phyloP scores from a whole-genome alignment of 2,797 vertebrate genomes.

The Parambassis ranga region DNA sequence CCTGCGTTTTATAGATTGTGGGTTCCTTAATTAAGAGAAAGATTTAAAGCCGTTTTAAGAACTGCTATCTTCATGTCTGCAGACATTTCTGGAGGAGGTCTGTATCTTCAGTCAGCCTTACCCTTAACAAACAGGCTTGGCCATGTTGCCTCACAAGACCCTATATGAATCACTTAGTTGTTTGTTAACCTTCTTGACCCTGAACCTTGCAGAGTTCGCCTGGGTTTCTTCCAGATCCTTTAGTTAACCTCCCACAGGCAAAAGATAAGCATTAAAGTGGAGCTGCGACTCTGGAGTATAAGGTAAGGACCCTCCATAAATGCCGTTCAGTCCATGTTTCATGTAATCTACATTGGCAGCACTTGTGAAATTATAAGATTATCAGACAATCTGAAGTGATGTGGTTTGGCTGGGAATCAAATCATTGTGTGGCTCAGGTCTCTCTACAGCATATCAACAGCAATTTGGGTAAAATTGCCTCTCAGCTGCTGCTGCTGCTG shows the following conservation, averaged over 20 bases:
- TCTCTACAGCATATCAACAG: constrained; percentile 30
- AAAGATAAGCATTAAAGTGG: background rate
- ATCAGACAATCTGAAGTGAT: constrained; percentile 19
- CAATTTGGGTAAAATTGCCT: constrained; percentile 32
- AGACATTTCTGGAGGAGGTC: background rate
- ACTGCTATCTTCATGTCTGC: background rate
- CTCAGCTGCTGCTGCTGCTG: constrained; percentile 45
- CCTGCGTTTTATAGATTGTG: background rate
- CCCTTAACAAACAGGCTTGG: constrained; percentile 21
- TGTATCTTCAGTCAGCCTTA: background rate
- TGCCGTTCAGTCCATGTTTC: background rate
- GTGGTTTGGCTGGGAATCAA: constrained; percentile 33
- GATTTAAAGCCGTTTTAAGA: no score
- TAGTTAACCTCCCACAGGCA: constrained; percentile 7
- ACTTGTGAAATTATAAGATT: constrained; percentile 25
- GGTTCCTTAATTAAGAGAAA: background rate
- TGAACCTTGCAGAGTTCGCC: background rate
- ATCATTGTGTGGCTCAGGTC: constrained; percentile 14
- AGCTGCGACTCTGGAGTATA: background rate
- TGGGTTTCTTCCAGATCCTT: constrained; percentile 21
- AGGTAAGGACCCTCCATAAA: background rate
- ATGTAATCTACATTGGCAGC: background rate
- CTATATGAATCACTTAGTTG: constrained; percentile 25
- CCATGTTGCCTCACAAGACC: constrained; percentile 32
- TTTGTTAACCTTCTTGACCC: constrained; percentile 47